These are phyloP conservation scores for Pseudorasbora parva DNA, from an alignment of 2,113 vertebrate genomes.

Conservation along the genomic window DNA sequence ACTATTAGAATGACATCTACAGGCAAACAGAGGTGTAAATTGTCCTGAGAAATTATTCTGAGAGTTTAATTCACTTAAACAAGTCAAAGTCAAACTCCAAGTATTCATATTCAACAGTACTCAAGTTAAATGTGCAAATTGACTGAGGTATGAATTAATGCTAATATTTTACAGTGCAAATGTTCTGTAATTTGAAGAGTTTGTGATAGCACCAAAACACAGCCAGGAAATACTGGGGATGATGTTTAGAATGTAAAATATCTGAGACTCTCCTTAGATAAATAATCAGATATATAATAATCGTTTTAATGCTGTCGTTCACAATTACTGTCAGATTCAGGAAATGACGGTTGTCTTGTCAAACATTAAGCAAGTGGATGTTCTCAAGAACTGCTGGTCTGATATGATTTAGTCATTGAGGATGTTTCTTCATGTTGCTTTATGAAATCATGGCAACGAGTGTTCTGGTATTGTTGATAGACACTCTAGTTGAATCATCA, in stretches of 20 bases:
- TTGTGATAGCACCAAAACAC: not conserved
- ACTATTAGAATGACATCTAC: not conserved
- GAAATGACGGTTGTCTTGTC: not conserved
- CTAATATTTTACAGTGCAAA: not conserved
- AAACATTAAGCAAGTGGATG: not conserved
- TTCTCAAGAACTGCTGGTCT: not conserved
- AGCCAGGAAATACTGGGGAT: not conserved
- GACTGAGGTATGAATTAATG: not conserved
- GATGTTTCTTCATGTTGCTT: not conserved
- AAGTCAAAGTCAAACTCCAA: not conserved
- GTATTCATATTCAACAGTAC: not conserved
- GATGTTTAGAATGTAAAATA: not conserved
- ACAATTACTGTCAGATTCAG: not conserved
- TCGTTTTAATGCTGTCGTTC: not conserved
- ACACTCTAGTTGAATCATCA: not conserved
- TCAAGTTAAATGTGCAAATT: not conserved
- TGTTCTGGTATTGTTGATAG: not conserved
- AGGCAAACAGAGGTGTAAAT: no score
- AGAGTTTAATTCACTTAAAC: no score
- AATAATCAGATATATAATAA: not conserved
- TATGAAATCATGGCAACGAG: not conserved
- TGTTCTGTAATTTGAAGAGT: not conserved
- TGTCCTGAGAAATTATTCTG: no score
- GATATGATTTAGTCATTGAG: conserved; percentile 7
- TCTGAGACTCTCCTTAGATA: not conserved